Percentiles rank a stretch among this genome's conserved stretches.
phyloP scores from a whole-genome alignment of 2,113 vertebrate genomes.

The Amazona guildingii region DNA sequence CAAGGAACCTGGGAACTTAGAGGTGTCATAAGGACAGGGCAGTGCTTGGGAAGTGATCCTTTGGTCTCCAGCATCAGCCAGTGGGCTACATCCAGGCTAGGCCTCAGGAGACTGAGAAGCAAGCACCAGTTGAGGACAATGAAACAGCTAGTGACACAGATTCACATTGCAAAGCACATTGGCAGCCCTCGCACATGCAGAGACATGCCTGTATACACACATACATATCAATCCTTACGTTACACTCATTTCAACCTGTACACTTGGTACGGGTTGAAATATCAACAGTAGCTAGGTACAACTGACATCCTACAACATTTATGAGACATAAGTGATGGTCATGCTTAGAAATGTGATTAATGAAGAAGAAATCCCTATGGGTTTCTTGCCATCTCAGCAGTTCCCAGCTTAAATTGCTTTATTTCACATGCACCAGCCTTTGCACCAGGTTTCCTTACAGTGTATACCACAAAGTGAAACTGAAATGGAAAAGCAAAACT shows the following conservation, averaged over 20 bases:
- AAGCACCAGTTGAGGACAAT: neutral
- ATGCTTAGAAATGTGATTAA: neutral
- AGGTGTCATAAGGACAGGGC: neutral
- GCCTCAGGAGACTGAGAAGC: neutral
- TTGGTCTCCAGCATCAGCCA: neutral
- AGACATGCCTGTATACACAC: neutral
- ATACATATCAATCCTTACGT: accelerated
- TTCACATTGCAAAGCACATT: accelerated
- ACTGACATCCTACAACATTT: neutral
- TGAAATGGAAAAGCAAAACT: neutral
- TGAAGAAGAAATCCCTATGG: neutral
- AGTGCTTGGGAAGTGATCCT: neutral
- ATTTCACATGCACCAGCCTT: neutral
- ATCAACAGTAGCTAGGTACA: neutral
- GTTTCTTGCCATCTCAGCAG: neutral
- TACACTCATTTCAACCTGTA: neutral
- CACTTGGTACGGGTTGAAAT: neutral
- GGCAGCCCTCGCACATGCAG: neutral
- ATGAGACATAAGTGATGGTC: neutral
- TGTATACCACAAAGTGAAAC: accelerated
- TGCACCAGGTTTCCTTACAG: neutral
- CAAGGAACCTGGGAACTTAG: neutral
- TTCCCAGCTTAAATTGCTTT: neutral
- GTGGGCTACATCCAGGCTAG: neutral
- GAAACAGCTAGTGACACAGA: neutral